phyloP scores from a whole-genome alignment of 2,888 invertebrate genomes.

The Globia sparganii region DNA sequence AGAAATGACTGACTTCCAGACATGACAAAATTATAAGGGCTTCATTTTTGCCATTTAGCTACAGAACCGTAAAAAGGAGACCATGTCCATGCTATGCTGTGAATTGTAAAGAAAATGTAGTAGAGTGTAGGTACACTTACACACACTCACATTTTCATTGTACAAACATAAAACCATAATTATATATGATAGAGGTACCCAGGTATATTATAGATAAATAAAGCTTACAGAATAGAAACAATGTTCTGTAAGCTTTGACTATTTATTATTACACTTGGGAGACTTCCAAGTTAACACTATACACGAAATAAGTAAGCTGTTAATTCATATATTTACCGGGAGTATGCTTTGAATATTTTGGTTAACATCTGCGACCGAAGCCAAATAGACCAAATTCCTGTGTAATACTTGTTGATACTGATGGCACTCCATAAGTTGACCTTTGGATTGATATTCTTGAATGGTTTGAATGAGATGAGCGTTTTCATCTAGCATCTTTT shows the following conservation, averaged over 20 bases:
- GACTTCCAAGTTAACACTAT: not conserved
- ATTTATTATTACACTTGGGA: not conserved
- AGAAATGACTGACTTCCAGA: not conserved
- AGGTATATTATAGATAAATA: not conserved
- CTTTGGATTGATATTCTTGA: conserved; percentile 98
- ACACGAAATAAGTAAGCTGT: not conserved
- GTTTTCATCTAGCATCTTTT: conserved; percentile 99
- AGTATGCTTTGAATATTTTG: conserved; percentile 97
- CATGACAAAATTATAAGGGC: not conserved
- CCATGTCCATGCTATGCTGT: not conserved
- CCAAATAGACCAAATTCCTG: conserved; percentile 98
- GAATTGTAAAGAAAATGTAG: not conserved
- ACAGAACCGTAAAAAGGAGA: too few species aligned
- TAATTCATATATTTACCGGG: conserved; percentile 92
- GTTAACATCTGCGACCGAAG: conserved; percentile 98
- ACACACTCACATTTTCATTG: not conserved
- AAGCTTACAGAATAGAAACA: not conserved
- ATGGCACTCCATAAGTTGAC: conserved; percentile 97
- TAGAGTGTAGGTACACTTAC: not conserved
- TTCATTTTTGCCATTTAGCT: not conserved
- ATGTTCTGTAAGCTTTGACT: not conserved
- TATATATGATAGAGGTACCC: not conserved
- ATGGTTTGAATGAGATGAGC: conserved; percentile 99
- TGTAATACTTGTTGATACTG: conserved; percentile 98
- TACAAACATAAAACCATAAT: not conserved